These are phyloP conservation scores for Maniola hyperantus DNA, from an alignment of 2,888 invertebrate species.

Conservation along the genomic window DNA sequence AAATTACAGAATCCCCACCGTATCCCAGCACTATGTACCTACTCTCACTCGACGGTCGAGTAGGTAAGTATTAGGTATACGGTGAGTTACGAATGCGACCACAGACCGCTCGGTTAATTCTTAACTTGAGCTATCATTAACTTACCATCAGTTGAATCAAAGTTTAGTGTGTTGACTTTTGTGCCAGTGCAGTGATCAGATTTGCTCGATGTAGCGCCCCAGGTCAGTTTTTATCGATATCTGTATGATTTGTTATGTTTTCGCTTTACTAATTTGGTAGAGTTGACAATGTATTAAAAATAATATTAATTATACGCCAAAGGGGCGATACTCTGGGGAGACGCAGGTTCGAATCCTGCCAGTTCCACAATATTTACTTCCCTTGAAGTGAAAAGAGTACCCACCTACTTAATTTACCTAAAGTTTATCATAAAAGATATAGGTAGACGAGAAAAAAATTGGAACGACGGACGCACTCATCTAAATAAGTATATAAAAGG, in stretches of 20 bases:
- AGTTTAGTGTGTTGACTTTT: constrained; percentile 16
- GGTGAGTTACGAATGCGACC: constrained; percentile 24
- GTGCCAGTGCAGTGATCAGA: constrained; percentile 8
- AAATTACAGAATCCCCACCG: background rate
- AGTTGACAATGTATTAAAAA: background rate
- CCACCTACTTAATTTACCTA: no score
- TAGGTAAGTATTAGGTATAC: no score
- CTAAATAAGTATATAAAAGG: no score
- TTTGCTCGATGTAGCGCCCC: constrained; percentile 11
- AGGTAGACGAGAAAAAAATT: no score
- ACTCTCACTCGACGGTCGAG: no score
- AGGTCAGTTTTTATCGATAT: constrained; percentile 12
- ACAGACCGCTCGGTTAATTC: constrained; percentile 18
- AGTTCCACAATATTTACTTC: no score
- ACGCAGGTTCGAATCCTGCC: no score
- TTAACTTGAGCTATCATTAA: constrained; percentile 14
- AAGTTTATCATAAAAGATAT: no score
- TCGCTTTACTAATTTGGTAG: constrained; percentile 1
- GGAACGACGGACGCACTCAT: no score
- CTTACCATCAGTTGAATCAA: background rate
- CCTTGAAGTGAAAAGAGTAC: no score
- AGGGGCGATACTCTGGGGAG: no score
- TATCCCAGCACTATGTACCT: constrained; percentile 12
- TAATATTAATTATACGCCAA: no score
- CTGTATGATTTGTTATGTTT: background rate